These are phyloP conservation scores for Paracentrotus lividus DNA, from an alignment of 53 echinoderm and acorn worm genomes.

Conservation along the genomic window DNA sequence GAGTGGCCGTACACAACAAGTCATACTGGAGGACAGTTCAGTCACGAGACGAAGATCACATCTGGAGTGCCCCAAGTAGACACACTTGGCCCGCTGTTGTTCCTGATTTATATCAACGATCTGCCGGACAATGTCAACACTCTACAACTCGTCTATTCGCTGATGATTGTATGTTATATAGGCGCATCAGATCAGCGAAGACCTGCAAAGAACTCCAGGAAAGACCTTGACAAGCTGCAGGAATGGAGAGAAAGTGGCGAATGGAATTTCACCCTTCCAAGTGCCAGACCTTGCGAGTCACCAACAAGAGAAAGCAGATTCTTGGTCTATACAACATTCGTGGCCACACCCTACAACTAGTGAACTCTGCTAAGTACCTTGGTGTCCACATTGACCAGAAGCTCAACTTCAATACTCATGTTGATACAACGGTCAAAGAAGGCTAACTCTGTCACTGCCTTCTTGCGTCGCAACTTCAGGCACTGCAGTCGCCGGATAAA, in stretches of 20 bases:
- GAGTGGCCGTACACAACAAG: constrained; percentile 55
- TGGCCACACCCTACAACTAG: no score
- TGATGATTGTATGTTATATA: constrained; percentile 73
- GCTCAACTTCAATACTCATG: no score
- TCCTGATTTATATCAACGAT: constrained; percentile 77
- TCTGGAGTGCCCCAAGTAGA: constrained; percentile 76
- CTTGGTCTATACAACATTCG: no score
- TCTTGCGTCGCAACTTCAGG: no score
- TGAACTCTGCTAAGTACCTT: no score
- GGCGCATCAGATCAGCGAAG: neutral
- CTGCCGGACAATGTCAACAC: constrained; percentile 61
- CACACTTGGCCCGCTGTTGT: constrained; percentile 67
- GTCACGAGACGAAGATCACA: constrained; percentile 31
- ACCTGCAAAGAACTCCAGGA: constrained; percentile 29
- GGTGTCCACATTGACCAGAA: no score
- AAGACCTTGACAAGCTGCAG: constrained; percentile 59
- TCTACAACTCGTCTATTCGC: constrained; percentile 57
- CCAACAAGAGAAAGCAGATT: no score
- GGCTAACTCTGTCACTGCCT: no score
- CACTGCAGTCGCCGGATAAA: no score
- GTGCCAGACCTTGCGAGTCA: constrained; percentile 71
- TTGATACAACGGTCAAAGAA: no score
- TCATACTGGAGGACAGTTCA: constrained; percentile 67
- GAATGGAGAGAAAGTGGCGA: constrained; percentile 75
- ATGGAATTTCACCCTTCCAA: constrained; percentile 73